Percentiles rank a stretch among this genome's conserved stretches.
Conservation (phyloP, 2,888 invertebrate genomes). For the Pseudolycoriella hygida region DNA sequence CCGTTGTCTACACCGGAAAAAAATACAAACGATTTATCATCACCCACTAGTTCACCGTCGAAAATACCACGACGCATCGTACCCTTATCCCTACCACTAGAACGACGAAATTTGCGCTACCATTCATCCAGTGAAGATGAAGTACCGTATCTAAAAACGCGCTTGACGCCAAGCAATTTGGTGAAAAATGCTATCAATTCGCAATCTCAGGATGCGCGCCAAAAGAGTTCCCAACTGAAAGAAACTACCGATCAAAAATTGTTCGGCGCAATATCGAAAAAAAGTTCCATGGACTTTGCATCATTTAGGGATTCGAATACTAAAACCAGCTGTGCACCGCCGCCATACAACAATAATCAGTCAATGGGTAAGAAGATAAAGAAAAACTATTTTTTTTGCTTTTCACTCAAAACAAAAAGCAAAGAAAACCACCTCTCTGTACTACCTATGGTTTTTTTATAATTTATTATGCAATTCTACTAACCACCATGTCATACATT, state of each 20-base stretch:
- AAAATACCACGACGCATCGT: conserved; percentile 15
- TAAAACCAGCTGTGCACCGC: conserved; percentile 5
- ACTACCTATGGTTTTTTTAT: background rate
- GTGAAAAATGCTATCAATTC: conserved; percentile 35
- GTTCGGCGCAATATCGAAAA: conserved; percentile 12
- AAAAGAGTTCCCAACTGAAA: background rate
- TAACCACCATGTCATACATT: background rate
- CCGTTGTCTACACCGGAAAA: background rate
- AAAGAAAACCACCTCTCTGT: background rate
- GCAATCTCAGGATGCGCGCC: conserved; percentile 1
- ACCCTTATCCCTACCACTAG: conserved; percentile 22
- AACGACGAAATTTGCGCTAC: conserved; percentile 15
- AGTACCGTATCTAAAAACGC: conserved; percentile 20
- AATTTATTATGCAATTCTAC: background rate
- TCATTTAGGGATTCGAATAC: conserved; percentile 11
- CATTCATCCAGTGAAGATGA: conserved; percentile 7
- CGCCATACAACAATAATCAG: conserved; percentile 16
- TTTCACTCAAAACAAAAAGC: background rate
- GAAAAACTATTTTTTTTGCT: background rate
- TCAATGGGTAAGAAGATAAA: conserved; percentile 15
- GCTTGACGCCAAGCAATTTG: conserved; percentile 31
- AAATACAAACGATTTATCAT: background rate
- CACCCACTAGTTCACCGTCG: conserved; percentile 6
- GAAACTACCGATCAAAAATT: background rate
- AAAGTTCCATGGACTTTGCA: conserved; percentile 17